Percentiles rank a stretch among this genome's conserved stretches.
phyloP scores from a whole-genome alignment of 2,888 invertebrate genomes.

The Carpatolechia fugitivella region DNA sequence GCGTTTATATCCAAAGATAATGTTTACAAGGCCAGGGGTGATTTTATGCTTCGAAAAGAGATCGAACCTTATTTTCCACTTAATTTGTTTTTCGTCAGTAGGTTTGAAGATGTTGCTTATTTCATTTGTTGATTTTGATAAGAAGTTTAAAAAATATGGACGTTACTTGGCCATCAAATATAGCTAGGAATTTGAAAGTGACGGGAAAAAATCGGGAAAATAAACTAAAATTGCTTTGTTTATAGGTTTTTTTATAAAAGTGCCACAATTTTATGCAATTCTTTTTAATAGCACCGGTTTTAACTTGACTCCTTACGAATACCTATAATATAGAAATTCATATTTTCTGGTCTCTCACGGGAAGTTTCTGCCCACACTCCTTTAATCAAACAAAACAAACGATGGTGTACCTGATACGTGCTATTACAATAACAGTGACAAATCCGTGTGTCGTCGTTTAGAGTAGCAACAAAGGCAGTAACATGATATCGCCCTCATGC shows the following conservation, averaged over 20 bases:
- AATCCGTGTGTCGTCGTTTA: not conserved
- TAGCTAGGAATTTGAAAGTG: too few species aligned
- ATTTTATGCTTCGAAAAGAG: not conserved
- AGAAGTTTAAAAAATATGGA: too few species aligned
- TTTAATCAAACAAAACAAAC: not conserved
- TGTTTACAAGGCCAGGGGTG: constrained; percentile 10
- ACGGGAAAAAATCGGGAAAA: too few species aligned
- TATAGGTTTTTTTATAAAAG: too few species aligned
- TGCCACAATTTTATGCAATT: too few species aligned
- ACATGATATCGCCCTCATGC: not conserved
- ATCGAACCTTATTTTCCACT: not conserved
- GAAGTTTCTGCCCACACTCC: too few species aligned
- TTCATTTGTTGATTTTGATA: not conserved
- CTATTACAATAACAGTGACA: not conserved
- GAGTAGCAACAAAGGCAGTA: not conserved
- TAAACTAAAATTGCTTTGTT: too few species aligned
- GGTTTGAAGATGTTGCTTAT: not conserved
- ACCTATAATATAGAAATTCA: too few species aligned
- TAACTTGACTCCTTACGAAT: too few species aligned
- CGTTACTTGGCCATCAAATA: too few species aligned
- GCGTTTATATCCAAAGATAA: constrained; percentile 15
- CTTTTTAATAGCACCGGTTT: too few species aligned
- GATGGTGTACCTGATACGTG: not conserved
- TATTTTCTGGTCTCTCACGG: too few species aligned
- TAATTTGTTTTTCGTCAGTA: not conserved